Conservation (phyloP, 2,797 vertebrate species). For the Chromis chromis region DNA sequence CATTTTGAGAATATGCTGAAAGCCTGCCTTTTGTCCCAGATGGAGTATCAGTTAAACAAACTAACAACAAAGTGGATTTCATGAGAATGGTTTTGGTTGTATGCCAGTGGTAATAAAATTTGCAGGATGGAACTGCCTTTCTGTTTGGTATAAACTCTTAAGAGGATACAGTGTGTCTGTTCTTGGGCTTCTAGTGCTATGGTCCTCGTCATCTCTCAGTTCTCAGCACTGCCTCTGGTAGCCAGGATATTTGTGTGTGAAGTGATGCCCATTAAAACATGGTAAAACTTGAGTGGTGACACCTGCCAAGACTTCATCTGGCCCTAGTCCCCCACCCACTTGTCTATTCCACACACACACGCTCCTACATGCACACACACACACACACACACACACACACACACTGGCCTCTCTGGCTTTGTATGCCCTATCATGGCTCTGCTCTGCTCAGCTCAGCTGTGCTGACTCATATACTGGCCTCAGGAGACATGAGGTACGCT, state of each 20-base stretch:
- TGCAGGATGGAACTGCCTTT: conserved; percentile 57
- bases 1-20: conserved; percentile 40
- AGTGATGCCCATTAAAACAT: conserved; percentile 81
- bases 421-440: conserved; percentile 60
- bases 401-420: conserved; percentile 53
- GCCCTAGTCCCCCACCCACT: conserved; percentile 69
- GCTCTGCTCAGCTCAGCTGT: conserved; percentile 71
- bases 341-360: conserved; percentile 48
- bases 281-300: conserved; percentile 78
- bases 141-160: conserved; percentile 66
- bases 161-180: conserved; percentile 62
- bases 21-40: conserved; percentile 53
- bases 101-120: conserved; percentile 62
- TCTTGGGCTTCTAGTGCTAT: conserved; percentile 58
- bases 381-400: conserved; percentile 21
- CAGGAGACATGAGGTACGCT: conserved; percentile 68
- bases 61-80: conserved; percentile 69
- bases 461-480: conserved; percentile 78
- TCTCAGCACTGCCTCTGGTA: conserved; percentile 77
- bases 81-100: conserved; percentile 61
- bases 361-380: conserved; percentile 4
- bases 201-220: conserved; percentile 71
- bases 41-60: conserved; percentile 73
- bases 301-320: conserved; percentile 83
- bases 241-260: conserved; percentile 80